phyloP scores from a whole-genome alignment of 2,113 vertebrate species.

The Xiphias gladius region DNA sequence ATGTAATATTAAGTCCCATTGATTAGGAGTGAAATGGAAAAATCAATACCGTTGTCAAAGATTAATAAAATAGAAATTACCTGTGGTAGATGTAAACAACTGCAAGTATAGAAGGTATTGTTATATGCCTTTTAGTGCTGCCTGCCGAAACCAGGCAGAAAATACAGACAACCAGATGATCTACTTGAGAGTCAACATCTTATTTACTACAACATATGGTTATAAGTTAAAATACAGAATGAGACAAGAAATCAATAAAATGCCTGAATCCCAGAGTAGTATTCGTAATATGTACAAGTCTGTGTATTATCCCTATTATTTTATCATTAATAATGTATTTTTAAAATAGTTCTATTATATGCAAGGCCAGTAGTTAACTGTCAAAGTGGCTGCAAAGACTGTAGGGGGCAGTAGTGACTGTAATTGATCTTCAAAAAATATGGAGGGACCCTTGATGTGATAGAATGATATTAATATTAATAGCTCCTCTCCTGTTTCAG shows the following conservation, averaged over 20 bases:
- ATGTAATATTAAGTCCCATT: constrained; percentile 35
- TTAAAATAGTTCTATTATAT: constrained; percentile 4
- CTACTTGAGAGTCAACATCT: not conserved
- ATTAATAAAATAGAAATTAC: constrained; percentile 35
- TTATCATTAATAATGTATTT: constrained; percentile 27
- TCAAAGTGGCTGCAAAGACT: constrained; percentile 52
- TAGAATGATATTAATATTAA: constrained; percentile 70
- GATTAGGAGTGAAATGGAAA: constrained; percentile 51
- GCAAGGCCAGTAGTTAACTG: constrained; percentile 4
- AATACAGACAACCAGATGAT: constrained; percentile 1
- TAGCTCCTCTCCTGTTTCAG: constrained; percentile 56
- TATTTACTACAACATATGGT: not conserved
- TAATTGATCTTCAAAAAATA: constrained; percentile 55
- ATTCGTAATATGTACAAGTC: not conserved
- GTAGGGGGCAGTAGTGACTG: constrained; percentile 79
- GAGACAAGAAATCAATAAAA: not conserved
- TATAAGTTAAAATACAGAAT: not conserved
- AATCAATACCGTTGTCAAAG: constrained; percentile 35
- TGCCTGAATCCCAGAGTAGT: not conserved
- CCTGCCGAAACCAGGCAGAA: not conserved
- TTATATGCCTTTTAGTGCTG: constrained; percentile 1
- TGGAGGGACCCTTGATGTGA: constrained; percentile 52
- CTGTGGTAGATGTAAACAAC: constrained; percentile 22
- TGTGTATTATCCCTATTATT: constrained; percentile 19
- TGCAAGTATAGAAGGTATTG: not conserved